Conservation (phyloP, 2,888 invertebrate genomes). For the Idaea straminata region DNA sequence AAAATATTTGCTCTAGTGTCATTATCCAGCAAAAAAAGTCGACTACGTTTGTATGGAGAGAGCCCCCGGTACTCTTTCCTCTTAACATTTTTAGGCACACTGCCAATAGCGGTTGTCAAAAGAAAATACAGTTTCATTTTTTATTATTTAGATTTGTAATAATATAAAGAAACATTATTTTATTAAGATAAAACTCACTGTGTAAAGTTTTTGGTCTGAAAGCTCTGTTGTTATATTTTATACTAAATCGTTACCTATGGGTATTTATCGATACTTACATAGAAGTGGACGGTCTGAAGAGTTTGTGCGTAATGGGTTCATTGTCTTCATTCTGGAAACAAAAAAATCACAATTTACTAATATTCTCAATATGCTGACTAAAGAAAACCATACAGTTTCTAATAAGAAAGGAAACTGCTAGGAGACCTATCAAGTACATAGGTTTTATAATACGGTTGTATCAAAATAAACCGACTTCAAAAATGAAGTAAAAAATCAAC, state of each 20-base stretch:
- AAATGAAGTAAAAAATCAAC: no score
- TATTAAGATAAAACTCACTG: no score
- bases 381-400: no score
- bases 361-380: no score
- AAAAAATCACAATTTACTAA: constrained; percentile 14
- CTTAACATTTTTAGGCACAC: not conserved
- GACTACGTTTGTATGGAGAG: no score
- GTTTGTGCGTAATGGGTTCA: constrained; percentile 67
- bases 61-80: no score
- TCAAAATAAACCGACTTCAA: no score
- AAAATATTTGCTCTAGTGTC: no score
- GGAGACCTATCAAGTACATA: no score
- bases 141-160: not conserved
- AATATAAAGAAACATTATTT: not conserved
- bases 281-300: constrained; percentile 71
- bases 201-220: constrained; percentile 18
- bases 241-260: not conserved
- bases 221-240: constrained; percentile 13
- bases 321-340: constrained; percentile 68
- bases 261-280: constrained; percentile 45
- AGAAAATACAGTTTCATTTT: not conserved
- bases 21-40: no score
- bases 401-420: no score
- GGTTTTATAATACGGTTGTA: no score
- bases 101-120: not conserved